phyloP scores from a whole-genome alignment of 2,888 invertebrate species.

The Colletes collaris region DNA sequence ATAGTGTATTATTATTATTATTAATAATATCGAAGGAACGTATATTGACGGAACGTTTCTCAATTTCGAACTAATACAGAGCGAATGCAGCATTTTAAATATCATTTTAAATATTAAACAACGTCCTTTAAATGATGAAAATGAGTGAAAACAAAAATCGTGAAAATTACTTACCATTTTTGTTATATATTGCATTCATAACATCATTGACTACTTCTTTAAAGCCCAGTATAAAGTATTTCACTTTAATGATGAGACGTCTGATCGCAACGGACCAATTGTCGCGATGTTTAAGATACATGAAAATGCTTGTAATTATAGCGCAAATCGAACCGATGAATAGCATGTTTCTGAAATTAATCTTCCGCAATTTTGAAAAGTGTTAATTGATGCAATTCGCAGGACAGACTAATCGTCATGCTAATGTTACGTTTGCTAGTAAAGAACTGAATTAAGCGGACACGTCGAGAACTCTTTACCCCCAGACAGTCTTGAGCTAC shows the following conservation, averaged over 20 bases:
- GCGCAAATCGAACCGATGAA: conserved; percentile 26
- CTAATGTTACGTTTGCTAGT: background rate
- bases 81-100: background rate
- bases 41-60: background rate
- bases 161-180: conserved; percentile 38
- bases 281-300: conserved; percentile 18
- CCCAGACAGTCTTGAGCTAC: conserved; percentile 32
- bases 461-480: conserved; percentile 8
- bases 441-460: conserved; percentile 1
- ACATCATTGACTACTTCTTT: background rate
- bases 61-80: background rate
- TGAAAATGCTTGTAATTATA: conserved; percentile 24
- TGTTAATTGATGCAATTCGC: background rate
- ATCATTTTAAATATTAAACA: background rate
- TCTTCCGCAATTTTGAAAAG: background rate
- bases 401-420: background rate
- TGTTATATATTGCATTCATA: conserved; percentile 23
- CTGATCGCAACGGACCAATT: background rate
- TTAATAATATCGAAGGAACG: background rate
- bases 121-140: background rate
- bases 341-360: conserved; percentile 26
- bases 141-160: background rate
- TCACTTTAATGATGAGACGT: background rate
- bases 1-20: background rate
- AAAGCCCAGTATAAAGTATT: conserved; percentile 1